Evolutionary conservation across 2,888 invertebrate species (phyloP).

Genomic region (Stenodema calcarata): DNA sequence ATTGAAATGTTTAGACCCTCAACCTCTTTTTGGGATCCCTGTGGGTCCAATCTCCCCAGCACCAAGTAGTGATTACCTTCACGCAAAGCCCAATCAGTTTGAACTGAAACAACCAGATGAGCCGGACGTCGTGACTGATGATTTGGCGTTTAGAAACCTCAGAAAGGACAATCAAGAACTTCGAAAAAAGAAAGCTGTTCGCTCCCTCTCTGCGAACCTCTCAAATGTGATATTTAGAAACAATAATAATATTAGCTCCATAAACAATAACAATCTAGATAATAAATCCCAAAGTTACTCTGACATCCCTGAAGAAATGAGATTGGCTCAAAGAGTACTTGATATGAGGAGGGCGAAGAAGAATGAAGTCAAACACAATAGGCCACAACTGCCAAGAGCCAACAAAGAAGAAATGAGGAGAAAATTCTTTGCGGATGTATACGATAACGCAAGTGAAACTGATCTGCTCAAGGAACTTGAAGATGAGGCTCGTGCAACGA

Average conservation of each 20-base stretch:
- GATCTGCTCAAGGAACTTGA: constrained; percentile 73
- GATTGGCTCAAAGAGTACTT: constrained; percentile 53
- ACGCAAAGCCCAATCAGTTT: constrained; percentile 69
- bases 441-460: constrained; percentile 69
- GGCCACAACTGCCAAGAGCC: constrained; percentile 30
- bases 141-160: constrained; percentile 83
- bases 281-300: constrained; percentile 53
- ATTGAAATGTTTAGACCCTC: constrained; percentile 75
- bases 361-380: constrained; percentile 5
- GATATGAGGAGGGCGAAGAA: constrained; percentile 52
- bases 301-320: constrained; percentile 53
- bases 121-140: constrained; percentile 85
- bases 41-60: constrained; percentile 82
- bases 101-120: constrained; percentile 66
- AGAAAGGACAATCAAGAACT: constrained; percentile 71
- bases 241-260: constrained; percentile 50
- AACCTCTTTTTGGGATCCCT: constrained; percentile 91
- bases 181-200: constrained; percentile 79
- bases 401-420: constrained; percentile 48
- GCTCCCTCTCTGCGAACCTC: constrained; percentile 84
- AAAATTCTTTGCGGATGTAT: constrained; percentile 47
- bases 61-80: constrained; percentile 83
- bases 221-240: constrained; percentile 69
- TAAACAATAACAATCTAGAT: constrained; percentile 50
- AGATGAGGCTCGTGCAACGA: constrained; percentile 77